Conservation (phyloP, 2,888 invertebrate genomes). For the Drosophila quasianomalipes region DNA sequence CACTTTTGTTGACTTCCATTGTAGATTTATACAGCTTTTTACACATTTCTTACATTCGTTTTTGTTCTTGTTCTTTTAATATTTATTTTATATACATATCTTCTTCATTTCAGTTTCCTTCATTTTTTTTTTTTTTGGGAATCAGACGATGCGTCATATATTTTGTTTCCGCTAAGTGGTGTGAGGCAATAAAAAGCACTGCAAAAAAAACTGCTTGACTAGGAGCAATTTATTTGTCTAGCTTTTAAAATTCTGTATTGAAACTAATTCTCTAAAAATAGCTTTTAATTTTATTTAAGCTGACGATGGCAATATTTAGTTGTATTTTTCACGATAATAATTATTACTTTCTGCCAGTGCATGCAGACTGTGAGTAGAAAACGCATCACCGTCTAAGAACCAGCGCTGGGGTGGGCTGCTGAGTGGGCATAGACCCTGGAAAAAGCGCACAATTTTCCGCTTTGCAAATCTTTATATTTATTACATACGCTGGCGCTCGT, state of each 20-base stretch:
- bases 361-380: constrained; percentile 10
- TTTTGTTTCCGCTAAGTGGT: constrained; percentile 24
- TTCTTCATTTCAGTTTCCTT: constrained; percentile 16
- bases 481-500: constrained; percentile 57
- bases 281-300: too few species aligned
- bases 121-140: constrained; percentile 14
- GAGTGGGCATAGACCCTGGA: constrained; percentile 26
- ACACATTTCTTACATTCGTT: constrained; percentile 42
- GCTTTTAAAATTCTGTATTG: not conserved
- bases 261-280: not conserved
- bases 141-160: constrained; percentile 39
- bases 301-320: not conserved
- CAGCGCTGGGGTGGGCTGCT: not conserved
- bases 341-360: constrained; percentile 35
- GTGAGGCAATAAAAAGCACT: constrained; percentile 19
- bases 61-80: constrained; percentile 33
- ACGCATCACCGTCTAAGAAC: constrained; percentile 3
- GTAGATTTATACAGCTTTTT: constrained; percentile 50
- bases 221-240: accelerated
- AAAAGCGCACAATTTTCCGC: constrained; percentile 67
- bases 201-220: not conserved
- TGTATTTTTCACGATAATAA: not conserved
- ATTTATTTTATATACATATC: constrained; percentile 41
- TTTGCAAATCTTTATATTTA: constrained; percentile 74
- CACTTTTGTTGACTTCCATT: constrained; percentile 44